phyloP scores from a whole-genome alignment of 2,888 invertebrate genomes.

The Folsomia manolachei region DNA sequence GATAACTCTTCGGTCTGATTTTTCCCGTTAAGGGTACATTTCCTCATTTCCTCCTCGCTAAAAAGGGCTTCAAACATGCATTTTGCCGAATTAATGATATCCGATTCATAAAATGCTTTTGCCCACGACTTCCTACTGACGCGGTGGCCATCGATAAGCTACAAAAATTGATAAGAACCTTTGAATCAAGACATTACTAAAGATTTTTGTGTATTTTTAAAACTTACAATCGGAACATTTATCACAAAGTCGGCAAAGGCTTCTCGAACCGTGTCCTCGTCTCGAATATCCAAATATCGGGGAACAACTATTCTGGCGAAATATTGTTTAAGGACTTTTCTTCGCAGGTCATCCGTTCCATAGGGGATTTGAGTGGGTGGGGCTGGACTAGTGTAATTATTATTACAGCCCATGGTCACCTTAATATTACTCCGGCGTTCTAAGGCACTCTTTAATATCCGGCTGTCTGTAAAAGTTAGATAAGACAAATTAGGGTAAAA shows the following conservation, averaged over 20 bases:
- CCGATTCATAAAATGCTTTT: slow-evolving; percentile 37
- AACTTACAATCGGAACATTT: slow-evolving; percentile 32
- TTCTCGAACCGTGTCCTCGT: slow-evolving; percentile 15
- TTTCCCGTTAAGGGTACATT: slow-evolving; percentile 36
- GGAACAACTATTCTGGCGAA: not conserved
- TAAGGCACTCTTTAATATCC: not conserved
- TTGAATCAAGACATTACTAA: no score
- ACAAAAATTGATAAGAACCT: not conserved
- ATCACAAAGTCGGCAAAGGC: slow-evolving; percentile 32
- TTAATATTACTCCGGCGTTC: no score
- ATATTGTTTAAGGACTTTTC: not conserved
- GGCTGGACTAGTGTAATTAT: not conserved
- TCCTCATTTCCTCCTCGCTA: slow-evolving; percentile 32
- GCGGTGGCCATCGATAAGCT: slow-evolving; percentile 32
- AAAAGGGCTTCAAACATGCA: slow-evolving; percentile 36
- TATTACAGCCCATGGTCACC: not conserved
- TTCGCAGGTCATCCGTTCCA: not conserved
- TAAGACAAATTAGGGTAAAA: not conserved
- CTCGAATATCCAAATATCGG: not conserved
- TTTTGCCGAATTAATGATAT: slow-evolving; percentile 35
- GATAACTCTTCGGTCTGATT: slow-evolving; percentile 30
- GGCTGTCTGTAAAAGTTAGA: not conserved
- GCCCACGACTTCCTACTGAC: slow-evolving; percentile 33
- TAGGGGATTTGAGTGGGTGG: not conserved
- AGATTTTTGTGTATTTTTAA: no score